Conservation (phyloP, 2,888 invertebrate genomes). For the Cremastinae sp. region DNA sequence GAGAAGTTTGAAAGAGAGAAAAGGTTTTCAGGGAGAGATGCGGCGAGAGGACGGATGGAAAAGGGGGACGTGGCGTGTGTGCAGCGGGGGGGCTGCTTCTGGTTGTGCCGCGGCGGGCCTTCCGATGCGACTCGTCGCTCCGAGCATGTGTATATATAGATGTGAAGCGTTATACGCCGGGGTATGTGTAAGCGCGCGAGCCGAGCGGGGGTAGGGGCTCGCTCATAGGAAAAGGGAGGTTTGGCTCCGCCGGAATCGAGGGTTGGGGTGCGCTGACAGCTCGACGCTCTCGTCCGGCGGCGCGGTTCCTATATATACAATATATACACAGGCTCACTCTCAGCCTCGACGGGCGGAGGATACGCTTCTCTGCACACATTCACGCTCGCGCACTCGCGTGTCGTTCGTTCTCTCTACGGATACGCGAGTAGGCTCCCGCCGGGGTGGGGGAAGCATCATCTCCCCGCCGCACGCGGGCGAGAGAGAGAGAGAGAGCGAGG, state of each 20-base stretch:
- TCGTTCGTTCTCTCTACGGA: constrained; percentile 55
- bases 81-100: constrained; percentile 47
- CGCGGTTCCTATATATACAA: constrained; percentile 68
- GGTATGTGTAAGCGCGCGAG: too few species aligned
- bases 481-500: background rate
- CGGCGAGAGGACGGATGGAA: constrained; percentile 62
- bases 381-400: constrained; percentile 65
- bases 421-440: constrained; percentile 61
- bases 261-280: constrained; percentile 80
- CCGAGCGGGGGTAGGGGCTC: constrained; percentile 58
- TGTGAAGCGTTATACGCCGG: background rate
- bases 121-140: constrained; percentile 61
- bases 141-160: constrained; percentile 11
- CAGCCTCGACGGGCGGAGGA: constrained; percentile 77
- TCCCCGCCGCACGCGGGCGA: background rate
- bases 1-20: constrained; percentile 38
- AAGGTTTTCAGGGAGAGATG: constrained; percentile 56
- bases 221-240: constrained; percentile 65
- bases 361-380: constrained; percentile 80
- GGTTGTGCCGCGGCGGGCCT: constrained; percentile 29
- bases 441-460: background rate
- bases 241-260: constrained; percentile 70
- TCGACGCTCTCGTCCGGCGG: constrained; percentile 78
- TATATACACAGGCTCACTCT: constrained; percentile 59
- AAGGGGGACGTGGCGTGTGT: constrained; percentile 65